phyloP scores from a whole-genome alignment of 2,113 vertebrate genomes.

The human region GRCh38 chr3:86594001-86594500 shows the following conservation, averaged over 20 bases:
- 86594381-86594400: background rate
- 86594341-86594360: background rate
- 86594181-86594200: background rate
- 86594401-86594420: background rate
- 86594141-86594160: background rate
- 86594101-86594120: background rate
- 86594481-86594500: background rate
- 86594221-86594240: background rate
- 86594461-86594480: background rate
- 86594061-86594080: background rate
- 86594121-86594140: background rate
- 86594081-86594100: background rate
- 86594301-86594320: background rate
- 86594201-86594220: background rate
- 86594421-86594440: background rate
- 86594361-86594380: background rate
- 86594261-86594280: background rate
- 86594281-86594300: background rate
- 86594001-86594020: background rate
- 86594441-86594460: background rate
- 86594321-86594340: background rate
- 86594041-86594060: background rate
- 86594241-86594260: background rate
- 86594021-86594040: background rate
- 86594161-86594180: background rate